Percentiles rank a stretch among this genome's conserved stretches.
Conservation (phyloP, 1,140 invertebrate species). For the Drosophila repletoides region DNA sequence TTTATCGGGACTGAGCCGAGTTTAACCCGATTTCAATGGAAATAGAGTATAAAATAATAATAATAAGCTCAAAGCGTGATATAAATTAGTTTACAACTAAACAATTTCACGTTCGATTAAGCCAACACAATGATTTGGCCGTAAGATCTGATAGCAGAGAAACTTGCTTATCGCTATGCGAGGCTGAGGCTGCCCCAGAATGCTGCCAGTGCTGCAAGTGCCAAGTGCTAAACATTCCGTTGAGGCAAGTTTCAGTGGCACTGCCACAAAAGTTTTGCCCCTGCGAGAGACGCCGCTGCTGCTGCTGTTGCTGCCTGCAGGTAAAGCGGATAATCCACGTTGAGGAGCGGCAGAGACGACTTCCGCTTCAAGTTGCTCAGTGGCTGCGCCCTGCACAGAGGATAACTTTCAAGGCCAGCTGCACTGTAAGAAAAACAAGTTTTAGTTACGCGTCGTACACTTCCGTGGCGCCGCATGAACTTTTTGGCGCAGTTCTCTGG, state of each 20-base stretch:
- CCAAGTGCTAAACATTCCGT: background rate
- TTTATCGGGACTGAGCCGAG: no score
- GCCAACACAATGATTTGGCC: constrained; percentile 13
- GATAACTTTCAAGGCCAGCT: no score
- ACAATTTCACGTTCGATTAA: constrained; percentile 12
- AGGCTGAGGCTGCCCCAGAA: no score
- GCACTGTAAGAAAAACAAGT: constrained; percentile 74
- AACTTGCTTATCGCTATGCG: constrained; percentile 11
- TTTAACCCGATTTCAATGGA: no score
- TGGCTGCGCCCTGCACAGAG: no score
- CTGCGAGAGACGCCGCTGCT: constrained; percentile 13
- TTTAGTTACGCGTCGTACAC: constrained; percentile 69
- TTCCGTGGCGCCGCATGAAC: constrained; percentile 69
- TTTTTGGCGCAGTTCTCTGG: constrained; percentile 44
- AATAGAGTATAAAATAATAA: no score
- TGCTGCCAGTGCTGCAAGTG: background rate
- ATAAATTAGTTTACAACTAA: no score
- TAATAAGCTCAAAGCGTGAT: no score
- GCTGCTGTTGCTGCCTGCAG: constrained; percentile 28
- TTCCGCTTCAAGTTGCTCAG: constrained; percentile 31
- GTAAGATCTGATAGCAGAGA: background rate
- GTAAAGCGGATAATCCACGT: constrained; percentile 42
- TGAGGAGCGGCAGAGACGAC: constrained; percentile 2
- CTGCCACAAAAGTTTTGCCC: constrained; percentile 20
- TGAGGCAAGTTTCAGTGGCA: background rate